Percentiles rank a stretch among this genome's conserved stretches.
phyloP scores from a whole-genome alignment of 2,113 vertebrate species.

The Piprites chloris region DNA sequence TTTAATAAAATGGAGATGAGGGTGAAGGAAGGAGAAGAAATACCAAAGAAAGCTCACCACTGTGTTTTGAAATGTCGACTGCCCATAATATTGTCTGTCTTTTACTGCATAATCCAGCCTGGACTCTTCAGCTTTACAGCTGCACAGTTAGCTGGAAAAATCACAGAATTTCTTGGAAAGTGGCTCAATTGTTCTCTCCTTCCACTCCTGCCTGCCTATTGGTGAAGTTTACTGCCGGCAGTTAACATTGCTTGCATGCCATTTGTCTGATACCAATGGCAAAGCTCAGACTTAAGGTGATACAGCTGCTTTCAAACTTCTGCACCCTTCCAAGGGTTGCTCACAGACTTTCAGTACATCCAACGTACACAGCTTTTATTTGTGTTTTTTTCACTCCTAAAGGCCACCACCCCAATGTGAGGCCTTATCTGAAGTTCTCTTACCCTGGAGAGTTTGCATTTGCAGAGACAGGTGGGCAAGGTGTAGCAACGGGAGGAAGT shows the following conservation, averaged over 20 bases:
- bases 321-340: background rate
- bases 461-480: background rate
- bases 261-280: background rate
- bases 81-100: background rate
- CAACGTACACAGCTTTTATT: background rate
- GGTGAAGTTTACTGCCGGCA: background rate
- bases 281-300: background rate
- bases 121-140: background rate
- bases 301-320: background rate
- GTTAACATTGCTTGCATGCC: background rate
- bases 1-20: background rate
- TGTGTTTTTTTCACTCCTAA: background rate
- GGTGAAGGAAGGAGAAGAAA: background rate
- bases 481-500: background rate
- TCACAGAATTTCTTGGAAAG: slow-evolving; percentile 15
- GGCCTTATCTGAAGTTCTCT: background rate
- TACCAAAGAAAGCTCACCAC: background rate
- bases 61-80: background rate
- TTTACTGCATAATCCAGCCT: background rate
- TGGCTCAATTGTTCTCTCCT: background rate
- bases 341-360: background rate
- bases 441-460: background rate
- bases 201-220: background rate
- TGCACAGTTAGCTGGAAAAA: slow-evolving; percentile 3
- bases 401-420: background rate